Evolutionary conservation across 2,888 invertebrate species (phyloP).

Genomic region (Prionchulus punctatus): DNA sequence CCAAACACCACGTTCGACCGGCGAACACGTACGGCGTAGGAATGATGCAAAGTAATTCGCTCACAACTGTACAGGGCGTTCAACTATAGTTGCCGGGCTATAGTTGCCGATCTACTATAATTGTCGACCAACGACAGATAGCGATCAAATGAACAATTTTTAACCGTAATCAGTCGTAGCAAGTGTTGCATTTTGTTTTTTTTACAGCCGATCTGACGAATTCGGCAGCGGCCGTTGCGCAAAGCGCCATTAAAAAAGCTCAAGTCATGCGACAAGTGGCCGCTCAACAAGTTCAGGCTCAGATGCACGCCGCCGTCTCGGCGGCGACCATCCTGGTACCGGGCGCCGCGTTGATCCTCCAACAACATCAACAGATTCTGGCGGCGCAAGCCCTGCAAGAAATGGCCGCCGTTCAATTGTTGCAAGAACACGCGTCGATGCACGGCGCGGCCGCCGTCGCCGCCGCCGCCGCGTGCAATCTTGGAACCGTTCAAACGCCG

Average conservation of each 20-base stretch:
- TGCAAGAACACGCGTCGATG: conserved; percentile 17
- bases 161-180: not conserved
- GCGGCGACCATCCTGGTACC: conserved; percentile 4
- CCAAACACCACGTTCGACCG: too few species aligned
- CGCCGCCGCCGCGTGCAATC: conserved; percentile 7
- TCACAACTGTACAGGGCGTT: too few species aligned
- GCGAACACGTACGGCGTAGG: too few species aligned
- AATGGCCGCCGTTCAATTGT: conserved; percentile 11
- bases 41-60: not conserved
- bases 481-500: conserved; percentile 18
- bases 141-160: too few species aligned
- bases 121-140: too few species aligned
- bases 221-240: conserved; percentile 72
- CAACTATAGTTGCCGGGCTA: too few species aligned
- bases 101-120: too few species aligned
- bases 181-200: not conserved
- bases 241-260: conserved; percentile 47
- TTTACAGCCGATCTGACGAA: conserved; percentile 48
- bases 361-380: conserved; percentile 12
- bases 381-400: conserved; percentile 6
- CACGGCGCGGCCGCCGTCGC: too few species aligned
- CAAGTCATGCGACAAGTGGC: conserved; percentile 13
- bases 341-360: not conserved
- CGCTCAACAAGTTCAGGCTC: conserved; percentile 43
- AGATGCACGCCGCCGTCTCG: conserved; percentile 18